These are phyloP conservation scores for Aplidium turbinatum DNA, from an alignment of 23 tunicate species.

Conservation along the genomic window DNA sequence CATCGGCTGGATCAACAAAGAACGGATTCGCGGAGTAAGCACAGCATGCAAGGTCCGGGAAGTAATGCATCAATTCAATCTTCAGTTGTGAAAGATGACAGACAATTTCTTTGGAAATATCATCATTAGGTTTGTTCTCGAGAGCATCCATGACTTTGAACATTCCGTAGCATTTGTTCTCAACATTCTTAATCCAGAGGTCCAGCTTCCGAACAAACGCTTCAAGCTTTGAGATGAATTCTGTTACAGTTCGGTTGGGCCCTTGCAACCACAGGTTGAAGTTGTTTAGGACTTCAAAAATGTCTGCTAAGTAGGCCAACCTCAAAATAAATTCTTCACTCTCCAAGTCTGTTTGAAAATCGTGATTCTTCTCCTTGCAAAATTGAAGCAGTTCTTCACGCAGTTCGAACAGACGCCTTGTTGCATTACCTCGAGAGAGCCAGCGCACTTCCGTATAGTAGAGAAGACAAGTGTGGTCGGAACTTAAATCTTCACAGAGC, in stretches of 20 bases:
- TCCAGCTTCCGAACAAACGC: slow-evolving; percentile 49
- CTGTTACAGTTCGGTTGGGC: slow-evolving; percentile 31
- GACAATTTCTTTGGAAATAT: slow-evolving; percentile 26
- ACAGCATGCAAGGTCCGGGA: slow-evolving; percentile 28
- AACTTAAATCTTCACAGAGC: slow-evolving; percentile 28
- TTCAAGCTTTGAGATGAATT: slow-evolving; percentile 16
- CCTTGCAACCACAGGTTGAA: slow-evolving; percentile 47
- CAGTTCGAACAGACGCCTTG: slow-evolving; percentile 47
- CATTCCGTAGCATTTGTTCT: slow-evolving; percentile 42
- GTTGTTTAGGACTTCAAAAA: slow-evolving; percentile 45
- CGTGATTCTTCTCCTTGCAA: slow-evolving; percentile 37
- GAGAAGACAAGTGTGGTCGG: slow-evolving; percentile 62
- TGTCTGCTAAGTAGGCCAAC: slow-evolving; percentile 58
- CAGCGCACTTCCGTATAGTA: slow-evolving; percentile 47
- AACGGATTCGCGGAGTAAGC: slow-evolving; percentile 44
- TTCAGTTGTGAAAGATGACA: slow-evolving; percentile 24
- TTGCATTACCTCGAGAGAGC: slow-evolving; percentile 53
- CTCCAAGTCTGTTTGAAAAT: slow-evolving; percentile 49
- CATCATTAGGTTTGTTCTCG: not conserved
- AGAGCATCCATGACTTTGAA: slow-evolving; percentile 19
- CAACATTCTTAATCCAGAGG: slow-evolving; percentile 42
- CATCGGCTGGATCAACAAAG: slow-evolving; percentile 39
- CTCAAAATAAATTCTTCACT: slow-evolving; percentile 42
- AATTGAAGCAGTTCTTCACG: slow-evolving; percentile 45
- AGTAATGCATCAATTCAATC: slow-evolving; percentile 42